Evolutionary conservation across 2,797 vertebrate genomes (phyloP).

Genomic region (Phrynocephalus vlangalii): DNA sequence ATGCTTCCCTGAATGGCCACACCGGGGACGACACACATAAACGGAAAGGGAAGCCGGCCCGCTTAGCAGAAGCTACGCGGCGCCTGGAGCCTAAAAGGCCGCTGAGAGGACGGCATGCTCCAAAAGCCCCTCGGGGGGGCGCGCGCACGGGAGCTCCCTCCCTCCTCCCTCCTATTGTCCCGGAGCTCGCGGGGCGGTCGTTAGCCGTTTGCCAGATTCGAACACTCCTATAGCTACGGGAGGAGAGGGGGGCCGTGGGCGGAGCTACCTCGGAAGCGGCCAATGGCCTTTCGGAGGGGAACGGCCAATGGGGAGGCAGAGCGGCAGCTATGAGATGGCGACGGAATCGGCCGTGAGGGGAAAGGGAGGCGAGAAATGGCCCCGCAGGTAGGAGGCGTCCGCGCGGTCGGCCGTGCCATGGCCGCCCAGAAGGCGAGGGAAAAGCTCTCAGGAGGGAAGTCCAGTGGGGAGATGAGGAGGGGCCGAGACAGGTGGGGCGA

Average conservation of each 20-base stretch:
- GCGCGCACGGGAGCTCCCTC: rapidly evolving
- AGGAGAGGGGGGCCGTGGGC: rapidly evolving
- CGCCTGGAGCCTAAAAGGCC: too few relatives aligned
- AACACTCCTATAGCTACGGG: conserved; percentile 55
- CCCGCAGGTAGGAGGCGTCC: conserved; percentile 44
- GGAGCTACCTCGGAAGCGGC: rapidly evolving
- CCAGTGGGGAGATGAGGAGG: too few relatives aligned
- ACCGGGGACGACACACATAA: too few relatives aligned
- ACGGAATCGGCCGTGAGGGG: conserved; percentile 1
- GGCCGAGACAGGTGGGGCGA: background rate
- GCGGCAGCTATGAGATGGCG: conserved; percentile 76
- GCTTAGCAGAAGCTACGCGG: too few relatives aligned
- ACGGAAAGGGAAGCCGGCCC: too few relatives aligned
- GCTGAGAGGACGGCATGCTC: too few relatives aligned
- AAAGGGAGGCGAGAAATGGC: background rate
- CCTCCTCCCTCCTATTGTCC: background rate
- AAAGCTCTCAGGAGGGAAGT: too few relatives aligned
- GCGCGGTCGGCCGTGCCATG: background rate
- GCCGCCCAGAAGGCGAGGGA: background rate
- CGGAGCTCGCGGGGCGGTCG: background rate
- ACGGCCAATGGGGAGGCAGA: conserved; percentile 62
- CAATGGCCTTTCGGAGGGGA: rapidly evolving
- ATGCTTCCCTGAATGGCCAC: too few relatives aligned
- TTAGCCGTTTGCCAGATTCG: conserved; percentile 38
- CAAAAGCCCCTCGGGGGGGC: too few relatives aligned